Evolutionary conservation across 2,797 vertebrate species (phyloP).

Genomic region (Fundulus diaphanus): DNA sequence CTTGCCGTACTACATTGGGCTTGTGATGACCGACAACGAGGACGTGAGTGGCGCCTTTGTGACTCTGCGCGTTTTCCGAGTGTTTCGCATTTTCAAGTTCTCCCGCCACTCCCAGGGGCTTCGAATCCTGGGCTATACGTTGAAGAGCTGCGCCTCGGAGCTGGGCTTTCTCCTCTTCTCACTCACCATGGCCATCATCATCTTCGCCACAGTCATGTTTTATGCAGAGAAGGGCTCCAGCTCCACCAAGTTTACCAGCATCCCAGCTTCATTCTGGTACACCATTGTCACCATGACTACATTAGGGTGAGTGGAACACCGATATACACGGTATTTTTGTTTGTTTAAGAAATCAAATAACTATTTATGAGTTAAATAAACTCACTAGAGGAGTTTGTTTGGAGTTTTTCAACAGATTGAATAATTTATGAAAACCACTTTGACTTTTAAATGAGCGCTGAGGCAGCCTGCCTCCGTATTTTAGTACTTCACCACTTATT

Average conservation of each 20-base stretch:
- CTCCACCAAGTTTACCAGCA: constrained; percentile 99
- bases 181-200: constrained; percentile 99
- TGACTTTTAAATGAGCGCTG: constrained; percentile 55
- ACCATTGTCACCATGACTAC: constrained; percentile 99
- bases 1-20: constrained; percentile 96
- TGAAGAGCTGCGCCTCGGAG: constrained; percentile 99
- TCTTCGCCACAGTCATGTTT: constrained; percentile 99
- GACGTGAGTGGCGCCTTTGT: constrained; percentile 98
- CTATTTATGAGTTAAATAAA: constrained; percentile 9
- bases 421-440: constrained; percentile 58
- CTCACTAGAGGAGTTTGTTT: constrained; percentile 19
- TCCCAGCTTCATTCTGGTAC: constrained; percentile 99
- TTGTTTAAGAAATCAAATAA: not conserved
- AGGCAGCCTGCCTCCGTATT: constrained; percentile 46
- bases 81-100: constrained; percentile 99
- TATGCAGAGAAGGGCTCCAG: constrained; percentile 98
- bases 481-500: constrained; percentile 58
- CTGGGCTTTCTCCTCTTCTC: constrained; percentile 99
- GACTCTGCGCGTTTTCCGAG: constrained; percentile 94
- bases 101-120: constrained; percentile 97
- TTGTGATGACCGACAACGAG: constrained; percentile 98
- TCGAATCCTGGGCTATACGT: constrained; percentile 96
- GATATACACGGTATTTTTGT: not conserved
- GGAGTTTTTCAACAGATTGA: constrained; percentile 35
- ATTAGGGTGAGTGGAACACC: constrained; percentile 87